Percentiles rank a stretch among this genome's conserved stretches.
Conservation (phyloP, 2,113 vertebrate species). For the Salvelinus alpinus region DNA sequence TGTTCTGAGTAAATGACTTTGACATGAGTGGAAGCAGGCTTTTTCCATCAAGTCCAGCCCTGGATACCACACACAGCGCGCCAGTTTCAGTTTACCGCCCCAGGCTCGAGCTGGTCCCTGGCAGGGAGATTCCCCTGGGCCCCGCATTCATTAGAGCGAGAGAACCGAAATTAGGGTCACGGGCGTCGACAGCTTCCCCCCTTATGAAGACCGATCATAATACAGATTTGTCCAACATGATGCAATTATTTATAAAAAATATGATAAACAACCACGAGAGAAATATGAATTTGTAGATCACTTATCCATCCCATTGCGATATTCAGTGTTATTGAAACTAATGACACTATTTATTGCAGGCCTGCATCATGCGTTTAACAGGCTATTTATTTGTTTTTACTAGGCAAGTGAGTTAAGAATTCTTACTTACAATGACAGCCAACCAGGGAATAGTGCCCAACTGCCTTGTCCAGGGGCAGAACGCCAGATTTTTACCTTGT, state of each 20-base stretch:
- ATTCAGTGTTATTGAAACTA: too few species aligned
- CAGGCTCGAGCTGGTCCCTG: slow-evolving; percentile 80
- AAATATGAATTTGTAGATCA: not conserved
- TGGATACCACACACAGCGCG: slow-evolving; percentile 97
- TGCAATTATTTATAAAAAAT: slow-evolving; percentile 37
- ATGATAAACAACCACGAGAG: not conserved
- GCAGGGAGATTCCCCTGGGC: slow-evolving; percentile 73
- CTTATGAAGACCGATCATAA: slow-evolving; percentile 81
- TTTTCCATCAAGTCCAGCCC: slow-evolving; percentile 92
- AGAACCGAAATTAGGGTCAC: slow-evolving; percentile 96
- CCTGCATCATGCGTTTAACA: too few species aligned
- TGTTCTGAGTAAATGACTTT: slow-evolving; percentile 94
- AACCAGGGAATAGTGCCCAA: too few species aligned
- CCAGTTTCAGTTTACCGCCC: slow-evolving; percentile 95
- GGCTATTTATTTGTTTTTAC: too few species aligned
- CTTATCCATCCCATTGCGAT: too few species aligned
- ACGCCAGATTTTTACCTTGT: too few species aligned
- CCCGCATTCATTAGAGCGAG: slow-evolving; percentile 92
- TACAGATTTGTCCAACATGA: slow-evolving; percentile 83
- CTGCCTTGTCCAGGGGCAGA: too few species aligned
- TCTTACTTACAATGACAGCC: too few species aligned
- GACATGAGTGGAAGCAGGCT: slow-evolving; percentile 99
- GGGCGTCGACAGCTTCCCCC: slow-evolving; percentile 96
- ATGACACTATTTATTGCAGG: too few species aligned
- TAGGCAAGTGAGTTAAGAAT: too few species aligned